Conservation (phyloP, 2,888 invertebrate species). For the Nomada ruficornis region DNA sequence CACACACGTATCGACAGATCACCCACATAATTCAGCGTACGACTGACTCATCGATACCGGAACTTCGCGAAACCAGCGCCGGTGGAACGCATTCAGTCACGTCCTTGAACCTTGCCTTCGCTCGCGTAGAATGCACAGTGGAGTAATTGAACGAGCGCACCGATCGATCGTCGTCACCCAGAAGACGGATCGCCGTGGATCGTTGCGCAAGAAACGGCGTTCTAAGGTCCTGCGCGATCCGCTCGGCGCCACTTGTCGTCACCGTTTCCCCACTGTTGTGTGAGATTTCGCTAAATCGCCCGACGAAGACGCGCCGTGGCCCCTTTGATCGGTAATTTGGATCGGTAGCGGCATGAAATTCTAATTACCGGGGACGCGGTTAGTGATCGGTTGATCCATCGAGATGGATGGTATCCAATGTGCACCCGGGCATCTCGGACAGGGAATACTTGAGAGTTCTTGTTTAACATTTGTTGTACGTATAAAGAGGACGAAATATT, state of each 20-base stretch:
- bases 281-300: slow-evolving; percentile 13
- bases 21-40: slow-evolving; percentile 58
- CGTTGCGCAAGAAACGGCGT: slow-evolving; percentile 54
- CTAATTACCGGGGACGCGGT: slow-evolving; percentile 25
- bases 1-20: slow-evolving; percentile 42
- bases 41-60: slow-evolving; percentile 70
- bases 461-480: too few relatives aligned
- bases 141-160: slow-evolving; percentile 61
- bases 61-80: slow-evolving; percentile 64
- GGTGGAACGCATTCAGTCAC: slow-evolving; percentile 57
- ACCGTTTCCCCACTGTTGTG: neutral
- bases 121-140: slow-evolving; percentile 64
- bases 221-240: slow-evolving; percentile 35
- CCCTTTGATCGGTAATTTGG: neutral
- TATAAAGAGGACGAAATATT: too few relatives aligned
- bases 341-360: slow-evolving; percentile 17
- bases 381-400: slow-evolving; percentile 21
- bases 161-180: slow-evolving; percentile 66
- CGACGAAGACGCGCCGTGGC: neutral
- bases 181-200: slow-evolving; percentile 61
- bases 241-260: slow-evolving; percentile 47
- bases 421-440: too few relatives aligned
- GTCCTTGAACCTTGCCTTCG: slow-evolving; percentile 72
- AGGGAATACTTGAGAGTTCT: too few relatives aligned
- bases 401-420: slow-evolving; percentile 9